phyloP scores from a whole-genome alignment of 2,113 vertebrate genomes.

The Edolisoma coerulescens region DNA sequence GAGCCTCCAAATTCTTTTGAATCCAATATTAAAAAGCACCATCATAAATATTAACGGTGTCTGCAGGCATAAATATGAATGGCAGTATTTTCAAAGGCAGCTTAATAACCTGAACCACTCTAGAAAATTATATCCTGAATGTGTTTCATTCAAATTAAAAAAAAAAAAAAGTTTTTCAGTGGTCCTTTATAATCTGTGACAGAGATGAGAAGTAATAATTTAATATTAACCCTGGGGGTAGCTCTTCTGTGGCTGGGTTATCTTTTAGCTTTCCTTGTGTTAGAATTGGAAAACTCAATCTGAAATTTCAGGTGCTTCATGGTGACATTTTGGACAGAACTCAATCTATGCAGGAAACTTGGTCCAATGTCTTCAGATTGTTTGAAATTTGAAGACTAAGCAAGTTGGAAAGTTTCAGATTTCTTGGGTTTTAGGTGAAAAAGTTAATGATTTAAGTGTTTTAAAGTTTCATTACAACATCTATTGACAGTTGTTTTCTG shows the following conservation, averaged over 20 bases:
- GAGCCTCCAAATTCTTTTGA: neutral
- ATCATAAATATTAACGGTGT: neutral
- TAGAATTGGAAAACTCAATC: neutral
- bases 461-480: neutral
- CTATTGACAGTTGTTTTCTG: neutral
- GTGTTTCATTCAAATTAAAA: neutral
- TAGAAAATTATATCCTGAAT: neutral
- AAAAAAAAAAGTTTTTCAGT: neutral
- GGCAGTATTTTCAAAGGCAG: neutral
- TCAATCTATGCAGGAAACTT: neutral
- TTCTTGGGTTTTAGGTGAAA: neutral
- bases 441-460: neutral
- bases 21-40: neutral
- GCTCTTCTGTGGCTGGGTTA: neutral
- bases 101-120: conserved; percentile 11
- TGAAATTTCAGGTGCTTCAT: neutral
- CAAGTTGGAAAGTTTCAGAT: neutral
- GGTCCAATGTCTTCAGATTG: neutral
- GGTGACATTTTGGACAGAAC: neutral
- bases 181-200: neutral
- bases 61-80: neutral
- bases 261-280: neutral
- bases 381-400: neutral
- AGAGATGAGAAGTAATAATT: neutral
- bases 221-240: neutral